Conservation (phyloP, 2,888 invertebrate genomes). For the Chymomyza fuscimana region DNA sequence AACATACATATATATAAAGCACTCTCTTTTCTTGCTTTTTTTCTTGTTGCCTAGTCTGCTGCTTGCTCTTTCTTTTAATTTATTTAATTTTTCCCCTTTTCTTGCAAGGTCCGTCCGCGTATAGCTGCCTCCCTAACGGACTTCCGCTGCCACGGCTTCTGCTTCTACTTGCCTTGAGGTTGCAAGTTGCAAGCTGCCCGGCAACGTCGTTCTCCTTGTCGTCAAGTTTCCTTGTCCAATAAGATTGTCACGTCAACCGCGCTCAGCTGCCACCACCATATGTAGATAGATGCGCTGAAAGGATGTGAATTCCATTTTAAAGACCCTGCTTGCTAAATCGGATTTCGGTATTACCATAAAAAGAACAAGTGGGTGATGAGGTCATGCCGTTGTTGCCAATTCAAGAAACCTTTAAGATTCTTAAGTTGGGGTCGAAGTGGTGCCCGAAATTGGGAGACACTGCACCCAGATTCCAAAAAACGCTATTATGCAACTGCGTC, state of each 20-base stretch:
- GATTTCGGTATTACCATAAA: slow-evolving; percentile 7
- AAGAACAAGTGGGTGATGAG: background rate
- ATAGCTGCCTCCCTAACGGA: slow-evolving; percentile 43
- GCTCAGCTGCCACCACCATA: slow-evolving; percentile 3
- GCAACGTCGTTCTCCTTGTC: slow-evolving; percentile 22
- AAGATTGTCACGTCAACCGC: slow-evolving; percentile 45
- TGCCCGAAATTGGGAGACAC: no score
- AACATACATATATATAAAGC: slow-evolving; percentile 48
- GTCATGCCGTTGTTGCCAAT: background rate
- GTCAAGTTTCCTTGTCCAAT: slow-evolving; percentile 67
- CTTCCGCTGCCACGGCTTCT: slow-evolving; percentile 38
- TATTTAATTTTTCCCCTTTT: slow-evolving; percentile 60
- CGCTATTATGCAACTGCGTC: no score
- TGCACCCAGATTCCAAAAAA: no score
- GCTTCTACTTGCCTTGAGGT: slow-evolving; percentile 63
- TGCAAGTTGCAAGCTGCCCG: slow-evolving; percentile 36
- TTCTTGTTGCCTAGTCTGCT: slow-evolving; percentile 35
- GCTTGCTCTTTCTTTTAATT: slow-evolving; percentile 68
- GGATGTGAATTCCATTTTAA: background rate
- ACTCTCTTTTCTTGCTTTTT: slow-evolving; percentile 38
- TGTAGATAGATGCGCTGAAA: background rate
- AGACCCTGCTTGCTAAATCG: slow-evolving; percentile 17
- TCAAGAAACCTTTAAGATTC: no score
- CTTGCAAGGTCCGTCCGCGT: slow-evolving; percentile 26
- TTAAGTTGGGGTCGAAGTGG: no score